A percentile compares a stretch with the other conserved stretches of the same genome.
These are phyloP conservation scores for Ctenochaetus hawaiiensis DNA, from an alignment of 2,797 vertebrate genomes.

Conservation along the genomic window DNA sequence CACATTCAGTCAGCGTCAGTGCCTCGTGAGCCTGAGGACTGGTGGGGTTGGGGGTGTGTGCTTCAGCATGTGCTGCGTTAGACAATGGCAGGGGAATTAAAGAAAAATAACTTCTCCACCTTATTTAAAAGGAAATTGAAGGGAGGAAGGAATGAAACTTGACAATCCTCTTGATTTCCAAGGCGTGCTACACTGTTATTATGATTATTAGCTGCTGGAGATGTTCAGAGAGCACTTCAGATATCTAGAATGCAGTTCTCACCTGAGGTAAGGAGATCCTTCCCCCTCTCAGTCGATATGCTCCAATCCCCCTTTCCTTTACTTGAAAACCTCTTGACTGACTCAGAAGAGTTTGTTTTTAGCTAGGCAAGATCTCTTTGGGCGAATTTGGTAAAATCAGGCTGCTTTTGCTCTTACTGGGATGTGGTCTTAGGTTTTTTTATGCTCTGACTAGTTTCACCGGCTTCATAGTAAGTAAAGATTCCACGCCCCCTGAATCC, in stretches of 20 bases:
- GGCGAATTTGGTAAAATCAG: too few relatives aligned
- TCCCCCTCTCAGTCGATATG: neutral
- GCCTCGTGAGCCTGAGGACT: conserved; percentile 63
- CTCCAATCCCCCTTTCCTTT: too few relatives aligned
- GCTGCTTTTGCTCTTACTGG: too few relatives aligned
- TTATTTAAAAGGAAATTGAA: neutral
- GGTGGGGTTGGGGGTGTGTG: neutral
- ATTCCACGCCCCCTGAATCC: neutral
- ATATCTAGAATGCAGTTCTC: conserved; percentile 1
- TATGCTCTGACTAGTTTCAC: too few relatives aligned
- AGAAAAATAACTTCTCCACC: neutral
- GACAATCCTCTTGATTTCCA: neutral
- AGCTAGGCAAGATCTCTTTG: too few relatives aligned
- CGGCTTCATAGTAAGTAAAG: too few relatives aligned
- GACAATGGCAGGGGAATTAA: conserved; percentile 21
- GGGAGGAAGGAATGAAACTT: neutral
- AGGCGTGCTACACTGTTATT: neutral
- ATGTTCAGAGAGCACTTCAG: neutral
- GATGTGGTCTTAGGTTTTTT: too few relatives aligned
- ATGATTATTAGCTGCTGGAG: neutral
- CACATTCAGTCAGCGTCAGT: conserved; percentile 24
- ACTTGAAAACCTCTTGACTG: conserved; percentile 12
- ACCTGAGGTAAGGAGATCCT: conserved; percentile 26
- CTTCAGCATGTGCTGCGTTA: conserved; percentile 58
- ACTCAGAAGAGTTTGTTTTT: neutral